phyloP scores from a whole-genome alignment of 2,113 vertebrate species.

The Pomatostomus ruficeps region DNA sequence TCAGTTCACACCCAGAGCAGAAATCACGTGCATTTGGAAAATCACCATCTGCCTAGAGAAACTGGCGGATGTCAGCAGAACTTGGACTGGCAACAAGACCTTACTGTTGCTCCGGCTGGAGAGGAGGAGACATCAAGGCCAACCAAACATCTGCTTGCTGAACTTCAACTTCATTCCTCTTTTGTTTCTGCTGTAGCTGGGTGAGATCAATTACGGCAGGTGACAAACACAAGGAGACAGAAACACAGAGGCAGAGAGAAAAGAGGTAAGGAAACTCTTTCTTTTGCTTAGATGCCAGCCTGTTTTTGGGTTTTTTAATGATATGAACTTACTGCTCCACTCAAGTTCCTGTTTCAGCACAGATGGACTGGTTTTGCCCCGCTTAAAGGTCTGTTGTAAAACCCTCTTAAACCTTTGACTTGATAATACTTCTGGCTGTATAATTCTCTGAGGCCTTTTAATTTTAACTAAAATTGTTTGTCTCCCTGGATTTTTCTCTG shows the following conservation, averaged over 20 bases:
- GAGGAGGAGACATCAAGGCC: slow-evolving; percentile 44
- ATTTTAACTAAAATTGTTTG: background rate
- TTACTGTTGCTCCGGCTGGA: background rate
- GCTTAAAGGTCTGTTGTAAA: background rate
- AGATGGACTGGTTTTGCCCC: background rate
- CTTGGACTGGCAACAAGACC: background rate
- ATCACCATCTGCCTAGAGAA: background rate
- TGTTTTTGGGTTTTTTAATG: background rate
- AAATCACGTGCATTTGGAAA: background rate
- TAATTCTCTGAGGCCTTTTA: background rate
- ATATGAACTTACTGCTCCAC: background rate
- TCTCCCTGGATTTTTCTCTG: background rate
- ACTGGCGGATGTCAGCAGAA: background rate
- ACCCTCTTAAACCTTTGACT: background rate
- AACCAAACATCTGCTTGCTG: background rate
- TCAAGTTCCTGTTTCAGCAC: background rate
- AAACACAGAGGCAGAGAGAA: background rate
- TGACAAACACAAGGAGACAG: background rate
- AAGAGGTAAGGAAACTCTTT: slow-evolving; percentile 40
- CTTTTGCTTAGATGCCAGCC: background rate
- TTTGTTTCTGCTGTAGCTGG: slow-evolving; percentile 8
- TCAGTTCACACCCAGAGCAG: background rate
- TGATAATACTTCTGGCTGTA: background rate
- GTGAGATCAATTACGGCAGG: slow-evolving; percentile 9
- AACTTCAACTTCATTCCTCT: background rate